Conservation (phyloP, 2,113 vertebrate genomes). For the Fulmarus glacialis region DNA sequence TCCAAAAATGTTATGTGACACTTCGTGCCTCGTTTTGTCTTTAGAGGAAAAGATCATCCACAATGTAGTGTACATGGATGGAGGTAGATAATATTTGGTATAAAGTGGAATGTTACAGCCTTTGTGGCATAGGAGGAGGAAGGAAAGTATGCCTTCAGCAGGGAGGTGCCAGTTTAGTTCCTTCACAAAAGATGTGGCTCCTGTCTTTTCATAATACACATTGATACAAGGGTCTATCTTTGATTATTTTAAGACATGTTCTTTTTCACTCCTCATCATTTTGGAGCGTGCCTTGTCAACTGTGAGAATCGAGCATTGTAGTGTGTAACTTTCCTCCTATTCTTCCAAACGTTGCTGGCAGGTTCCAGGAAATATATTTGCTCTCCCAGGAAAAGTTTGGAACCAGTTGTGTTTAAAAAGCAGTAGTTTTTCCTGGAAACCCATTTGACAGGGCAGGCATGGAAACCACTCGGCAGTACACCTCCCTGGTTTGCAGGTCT, state of each 20-base stretch:
- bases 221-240: background rate
- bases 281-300: background rate
- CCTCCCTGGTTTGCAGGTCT: background rate
- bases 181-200: background rate
- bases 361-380: conserved; percentile 49
- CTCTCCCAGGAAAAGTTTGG: conserved; percentile 52
- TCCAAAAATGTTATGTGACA: fast-evolving
- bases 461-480: background rate
- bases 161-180: background rate
- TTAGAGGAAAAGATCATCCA: background rate
- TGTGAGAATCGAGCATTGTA: background rate
- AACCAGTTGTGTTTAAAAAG: conserved; percentile 45
- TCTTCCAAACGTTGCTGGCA: background rate
- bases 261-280: background rate
- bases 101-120: background rate
- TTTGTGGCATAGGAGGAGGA: background rate
- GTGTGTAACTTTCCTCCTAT: conserved; percentile 1
- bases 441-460: background rate
- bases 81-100: background rate
- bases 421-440: conserved; percentile 37
- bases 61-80: fast-evolving
- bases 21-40: background rate
- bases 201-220: background rate
- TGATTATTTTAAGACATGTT: background rate
- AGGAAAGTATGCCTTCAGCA: background rate